These are phyloP conservation scores for Cheilosia variabilis DNA, from an alignment of 2,888 invertebrate genomes.

Conservation along the genomic window DNA sequence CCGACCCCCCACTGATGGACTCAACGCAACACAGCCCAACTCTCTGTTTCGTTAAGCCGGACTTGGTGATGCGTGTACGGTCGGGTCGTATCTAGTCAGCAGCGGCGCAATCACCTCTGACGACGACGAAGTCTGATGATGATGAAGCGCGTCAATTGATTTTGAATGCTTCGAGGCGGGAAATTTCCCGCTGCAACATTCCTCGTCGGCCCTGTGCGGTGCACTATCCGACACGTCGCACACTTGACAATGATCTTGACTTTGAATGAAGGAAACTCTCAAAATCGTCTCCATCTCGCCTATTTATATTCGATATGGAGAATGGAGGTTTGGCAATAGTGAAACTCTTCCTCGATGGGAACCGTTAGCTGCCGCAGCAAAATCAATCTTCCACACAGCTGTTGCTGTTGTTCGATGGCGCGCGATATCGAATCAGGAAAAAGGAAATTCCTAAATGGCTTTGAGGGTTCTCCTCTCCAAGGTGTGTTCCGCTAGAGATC, in stretches of 20 bases:
- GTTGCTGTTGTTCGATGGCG: constrained; percentile 31
- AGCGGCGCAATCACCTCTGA: background rate
- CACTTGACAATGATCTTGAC: constrained; percentile 73
- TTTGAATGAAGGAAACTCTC: constrained; percentile 63
- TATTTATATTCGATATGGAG: background rate
- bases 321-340: constrained; percentile 35
- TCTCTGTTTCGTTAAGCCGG: constrained; percentile 4
- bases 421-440: constrained; percentile 60
- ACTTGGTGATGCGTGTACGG: constrained; percentile 36
- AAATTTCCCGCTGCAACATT: constrained; percentile 36
- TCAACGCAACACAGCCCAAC: background rate
- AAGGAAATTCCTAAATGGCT: constrained; percentile 69
- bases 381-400: constrained; percentile 28
- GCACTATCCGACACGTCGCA: constrained; percentile 17
- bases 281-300: constrained; percentile 22
- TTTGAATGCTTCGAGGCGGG: constrained; percentile 68
- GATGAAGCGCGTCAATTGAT: constrained; percentile 73
- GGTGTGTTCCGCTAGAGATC: constrained; percentile 58
- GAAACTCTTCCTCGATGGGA: constrained; percentile 36
- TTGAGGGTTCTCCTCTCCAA: constrained; percentile 38
- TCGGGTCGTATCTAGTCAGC: constrained; percentile 27
- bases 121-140: constrained; percentile 22
- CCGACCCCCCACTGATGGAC: constrained; percentile 11
- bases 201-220: background rate
- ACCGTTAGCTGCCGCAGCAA: constrained; percentile 53